Conservation (phyloP, 2,113 vertebrate genomes). For the Rhabdomys dilectus region DNA sequence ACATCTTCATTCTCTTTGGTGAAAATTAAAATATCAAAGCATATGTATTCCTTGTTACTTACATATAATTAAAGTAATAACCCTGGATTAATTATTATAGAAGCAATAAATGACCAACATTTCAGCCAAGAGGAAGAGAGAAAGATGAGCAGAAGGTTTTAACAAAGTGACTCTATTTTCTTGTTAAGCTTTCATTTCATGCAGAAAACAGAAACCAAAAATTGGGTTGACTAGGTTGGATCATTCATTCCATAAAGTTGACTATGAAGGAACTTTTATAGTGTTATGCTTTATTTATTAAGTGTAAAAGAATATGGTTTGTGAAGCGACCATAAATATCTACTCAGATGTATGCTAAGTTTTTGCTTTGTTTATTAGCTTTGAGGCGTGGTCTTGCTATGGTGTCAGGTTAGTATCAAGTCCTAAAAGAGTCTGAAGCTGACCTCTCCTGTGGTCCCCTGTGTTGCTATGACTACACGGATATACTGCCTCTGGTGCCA, state of each 20-base stretch:
- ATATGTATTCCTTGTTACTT: conserved; percentile 73
- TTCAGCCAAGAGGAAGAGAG: not conserved
- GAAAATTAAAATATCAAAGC: conserved; percentile 74
- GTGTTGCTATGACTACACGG: not conserved
- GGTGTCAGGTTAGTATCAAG: not conserved
- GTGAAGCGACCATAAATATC: not conserved
- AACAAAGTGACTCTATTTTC: not conserved
- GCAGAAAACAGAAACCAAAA: not conserved
- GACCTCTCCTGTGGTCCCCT: not conserved
- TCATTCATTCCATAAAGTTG: not conserved
- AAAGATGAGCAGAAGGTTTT: not conserved
- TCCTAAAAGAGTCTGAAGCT: not conserved
- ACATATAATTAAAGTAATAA: conserved; percentile 77
- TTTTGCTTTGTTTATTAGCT: not conserved
- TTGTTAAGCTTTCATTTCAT: not conserved
- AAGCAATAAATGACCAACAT: conserved; percentile 49
- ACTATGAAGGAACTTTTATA: too few species aligned
- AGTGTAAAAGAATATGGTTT: not conserved
- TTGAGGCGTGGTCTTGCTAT: not conserved
- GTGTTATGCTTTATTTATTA: not conserved
- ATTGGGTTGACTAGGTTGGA: not conserved
- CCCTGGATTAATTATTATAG: conserved; percentile 60
- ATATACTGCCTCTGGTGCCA: too few species aligned
- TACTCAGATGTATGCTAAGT: not conserved
- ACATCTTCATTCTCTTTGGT: conserved; percentile 52